Conservation (phyloP, 1,140 invertebrate genomes). For the Drosophila sp. region DNA sequence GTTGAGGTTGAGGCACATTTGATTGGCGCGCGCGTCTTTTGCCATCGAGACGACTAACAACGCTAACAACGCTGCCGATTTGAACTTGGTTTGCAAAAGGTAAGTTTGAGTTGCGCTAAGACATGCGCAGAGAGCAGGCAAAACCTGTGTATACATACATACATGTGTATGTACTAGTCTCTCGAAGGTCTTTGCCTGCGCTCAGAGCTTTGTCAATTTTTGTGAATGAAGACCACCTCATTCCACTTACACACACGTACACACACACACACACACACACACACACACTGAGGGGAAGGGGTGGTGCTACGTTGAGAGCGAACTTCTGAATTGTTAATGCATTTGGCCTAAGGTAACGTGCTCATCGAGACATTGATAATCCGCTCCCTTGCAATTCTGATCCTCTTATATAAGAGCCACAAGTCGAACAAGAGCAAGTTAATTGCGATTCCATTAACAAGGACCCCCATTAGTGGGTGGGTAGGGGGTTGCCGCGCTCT, state of each 20-base stretch:
- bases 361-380: neutral
- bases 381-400: neutral
- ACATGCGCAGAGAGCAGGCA: conserved; percentile 57
- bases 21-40: conserved; percentile 77
- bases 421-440: conserved; percentile 37
- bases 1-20: conserved; percentile 66
- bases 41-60: conserved; percentile 57
- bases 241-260: neutral
- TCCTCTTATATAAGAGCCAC: conserved; percentile 4
- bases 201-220: conserved; percentile 54
- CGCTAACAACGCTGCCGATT: conserved; percentile 57
- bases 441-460: conserved; percentile 64
- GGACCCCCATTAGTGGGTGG: conserved; percentile 26
- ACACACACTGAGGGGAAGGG: neutral
- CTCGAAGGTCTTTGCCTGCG: conserved; percentile 18
- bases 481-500: conserved; percentile 8
- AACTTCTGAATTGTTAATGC: conserved; percentile 15
- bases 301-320: conserved; percentile 27
- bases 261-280: neutral
- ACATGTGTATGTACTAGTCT: conserved; percentile 16
- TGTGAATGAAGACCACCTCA: conserved; percentile 59
- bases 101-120: conserved; percentile 58
- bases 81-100: conserved; percentile 70
- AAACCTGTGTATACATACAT: neutral
- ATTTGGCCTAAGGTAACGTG: neutral